These are phyloP conservation scores for Ctenicera cuprea DNA, from an alignment of 2,888 invertebrate species.

Conservation along the genomic window DNA sequence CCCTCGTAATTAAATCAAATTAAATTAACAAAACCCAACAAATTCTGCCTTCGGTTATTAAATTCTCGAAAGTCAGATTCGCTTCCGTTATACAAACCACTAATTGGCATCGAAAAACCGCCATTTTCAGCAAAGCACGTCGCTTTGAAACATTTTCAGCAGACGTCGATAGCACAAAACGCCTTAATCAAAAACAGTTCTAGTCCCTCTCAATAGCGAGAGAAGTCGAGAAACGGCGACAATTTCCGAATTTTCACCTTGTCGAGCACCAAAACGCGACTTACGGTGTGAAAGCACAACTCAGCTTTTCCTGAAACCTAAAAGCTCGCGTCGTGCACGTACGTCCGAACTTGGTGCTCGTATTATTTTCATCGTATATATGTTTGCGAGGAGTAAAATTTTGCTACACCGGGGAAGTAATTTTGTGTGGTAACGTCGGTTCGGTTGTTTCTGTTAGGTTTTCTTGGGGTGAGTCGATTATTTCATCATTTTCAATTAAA, in stretches of 20 bases:
- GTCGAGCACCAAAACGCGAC: conserved; percentile 5
- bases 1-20: no score
- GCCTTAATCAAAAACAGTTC: conserved; percentile 18
- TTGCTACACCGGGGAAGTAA: conserved; percentile 45
- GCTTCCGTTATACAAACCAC: not conserved
- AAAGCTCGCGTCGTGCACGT: conserved; percentile 35
- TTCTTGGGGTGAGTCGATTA: conserved; percentile 42
- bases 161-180: conserved; percentile 29
- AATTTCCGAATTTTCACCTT: conserved; percentile 32
- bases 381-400: conserved; percentile 46
- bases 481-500: not conserved
- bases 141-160: not conserved
- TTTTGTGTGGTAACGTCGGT: conserved; percentile 38
- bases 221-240: conserved; percentile 37
- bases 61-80: no score
- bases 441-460: conserved; percentile 14
- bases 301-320: conserved; percentile 28
- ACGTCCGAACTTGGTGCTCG: conserved; percentile 17
- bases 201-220: conserved; percentile 19
- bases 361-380: conserved; percentile 43
- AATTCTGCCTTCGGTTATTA: no score
- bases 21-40: no score
- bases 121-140: not conserved
- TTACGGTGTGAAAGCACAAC: conserved; percentile 26
- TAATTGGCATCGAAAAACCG: conserved; percentile 16